Evolutionary conservation across 2,113 vertebrate species (phyloP).

Genomic region (Pachypanchax playfairii): DNA sequence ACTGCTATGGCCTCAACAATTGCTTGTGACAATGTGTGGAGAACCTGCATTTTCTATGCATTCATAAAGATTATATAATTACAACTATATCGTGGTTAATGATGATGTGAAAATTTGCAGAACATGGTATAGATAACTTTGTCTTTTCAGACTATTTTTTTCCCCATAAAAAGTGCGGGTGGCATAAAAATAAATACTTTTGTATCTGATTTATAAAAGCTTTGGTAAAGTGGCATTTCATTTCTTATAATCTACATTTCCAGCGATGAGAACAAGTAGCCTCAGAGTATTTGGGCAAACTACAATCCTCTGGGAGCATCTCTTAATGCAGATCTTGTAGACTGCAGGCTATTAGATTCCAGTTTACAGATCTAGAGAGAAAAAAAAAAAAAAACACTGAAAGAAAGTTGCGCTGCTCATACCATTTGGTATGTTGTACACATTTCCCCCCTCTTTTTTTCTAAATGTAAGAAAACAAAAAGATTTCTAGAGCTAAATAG

Average conservation of each 20-base stretch:
- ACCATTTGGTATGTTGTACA: conserved; percentile 24
- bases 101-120: neutral
- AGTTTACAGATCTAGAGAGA: conserved; percentile 25
- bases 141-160: neutral
- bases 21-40: conserved; percentile 41
- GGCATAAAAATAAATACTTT: neutral
- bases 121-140: neutral
- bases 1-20: conserved; percentile 42
- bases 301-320: conserved; percentile 46
- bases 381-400: conserved; percentile 12
- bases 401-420: conserved; percentile 31
- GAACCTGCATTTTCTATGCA: conserved; percentile 23
- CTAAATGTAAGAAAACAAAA: conserved; percentile 49
- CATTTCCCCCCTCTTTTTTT: conserved; percentile 33
- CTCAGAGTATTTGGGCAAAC: conserved; percentile 45
- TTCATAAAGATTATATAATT: conserved; percentile 1
- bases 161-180: neutral
- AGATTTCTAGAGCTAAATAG: conserved; percentile 33
- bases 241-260: conserved; percentile 23
- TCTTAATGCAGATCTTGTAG: conserved; percentile 55
- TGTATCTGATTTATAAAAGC: conserved; percentile 4
- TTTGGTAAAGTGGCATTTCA: conserved; percentile 20
- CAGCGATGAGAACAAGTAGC: conserved; percentile 42
- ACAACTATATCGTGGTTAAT: conserved; percentile 1
- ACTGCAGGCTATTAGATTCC: conserved; percentile 52